Evolutionary conservation across 2,797 vertebrate species (phyloP).

Genomic region (Cottoperca gobio): DNA sequence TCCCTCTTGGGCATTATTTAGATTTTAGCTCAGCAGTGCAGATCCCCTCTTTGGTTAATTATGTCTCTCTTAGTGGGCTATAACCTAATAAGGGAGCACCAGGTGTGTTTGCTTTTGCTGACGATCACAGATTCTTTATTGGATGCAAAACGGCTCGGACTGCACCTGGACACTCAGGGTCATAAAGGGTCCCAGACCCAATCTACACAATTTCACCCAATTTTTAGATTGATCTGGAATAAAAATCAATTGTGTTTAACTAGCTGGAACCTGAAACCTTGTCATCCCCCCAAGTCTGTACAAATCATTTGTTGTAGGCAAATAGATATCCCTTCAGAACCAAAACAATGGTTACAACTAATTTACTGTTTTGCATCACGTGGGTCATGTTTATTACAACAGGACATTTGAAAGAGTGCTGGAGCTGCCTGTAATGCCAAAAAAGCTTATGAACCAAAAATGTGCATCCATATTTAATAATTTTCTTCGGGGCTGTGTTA

Average conservation of each 20-base stretch:
- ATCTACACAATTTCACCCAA: slow-evolving; percentile 40
- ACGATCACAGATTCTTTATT: slow-evolving; percentile 63
- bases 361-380: slow-evolving; percentile 40
- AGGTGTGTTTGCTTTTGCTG: slow-evolving; percentile 71
- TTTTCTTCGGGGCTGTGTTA: neutral
- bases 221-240: slow-evolving; percentile 32
- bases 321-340: slow-evolving; percentile 33
- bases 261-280: slow-evolving; percentile 31
- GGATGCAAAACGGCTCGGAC: slow-evolving; percentile 34
- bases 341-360: slow-evolving; percentile 21
- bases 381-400: slow-evolving; percentile 37
- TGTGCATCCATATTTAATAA: neutral
- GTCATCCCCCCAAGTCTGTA: slow-evolving; percentile 12
- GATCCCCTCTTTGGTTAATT: slow-evolving; percentile 61
- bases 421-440: neutral
- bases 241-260: slow-evolving; percentile 51
- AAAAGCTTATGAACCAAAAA: neutral
- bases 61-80: slow-evolving; percentile 50
- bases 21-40: slow-evolving; percentile 53
- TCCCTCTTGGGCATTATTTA: slow-evolving; percentile 51
- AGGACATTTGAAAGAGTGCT: slow-evolving; percentile 23
- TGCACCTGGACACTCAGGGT: slow-evolving; percentile 57
- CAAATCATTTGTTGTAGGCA: slow-evolving; percentile 33
- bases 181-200: slow-evolving; percentile 45
- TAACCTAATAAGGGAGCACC: slow-evolving; percentile 64